A percentile compares a stretch with the other conserved stretches of the same genome.
Conservation (phyloP, 2,888 invertebrate species). For the Epicampocera succincta region DNA sequence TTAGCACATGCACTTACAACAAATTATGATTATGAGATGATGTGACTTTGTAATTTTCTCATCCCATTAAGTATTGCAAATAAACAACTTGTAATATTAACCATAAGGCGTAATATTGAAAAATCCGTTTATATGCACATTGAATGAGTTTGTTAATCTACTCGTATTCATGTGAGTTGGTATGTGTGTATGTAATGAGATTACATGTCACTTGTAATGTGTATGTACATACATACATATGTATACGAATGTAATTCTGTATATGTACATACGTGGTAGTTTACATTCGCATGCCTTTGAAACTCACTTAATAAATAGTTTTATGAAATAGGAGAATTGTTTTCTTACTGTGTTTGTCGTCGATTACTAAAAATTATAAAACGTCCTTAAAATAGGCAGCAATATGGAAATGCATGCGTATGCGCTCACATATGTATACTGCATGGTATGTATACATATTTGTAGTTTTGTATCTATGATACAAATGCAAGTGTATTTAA, state of each 20-base stretch:
- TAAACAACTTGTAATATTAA: constrained; percentile 55
- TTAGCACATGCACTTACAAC: constrained; percentile 8
- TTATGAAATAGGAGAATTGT: no score
- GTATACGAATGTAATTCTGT: not conserved
- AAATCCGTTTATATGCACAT: constrained; percentile 20
- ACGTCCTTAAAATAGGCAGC: no score
- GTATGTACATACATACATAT: not conserved
- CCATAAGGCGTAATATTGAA: constrained; percentile 66
- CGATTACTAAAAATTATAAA: no score
- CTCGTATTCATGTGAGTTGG: not conserved
- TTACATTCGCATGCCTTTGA: no score
- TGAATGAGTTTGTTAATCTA: no score
- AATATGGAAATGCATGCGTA: no score
- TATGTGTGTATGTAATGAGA: not conserved
- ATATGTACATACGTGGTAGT: no score
- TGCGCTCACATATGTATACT: no score
- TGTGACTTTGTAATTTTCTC: constrained; percentile 58
- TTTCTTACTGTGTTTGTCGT: no score
- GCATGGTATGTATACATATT: no score
- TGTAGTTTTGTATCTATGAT: constrained; percentile 1
- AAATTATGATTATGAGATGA: constrained; percentile 60
- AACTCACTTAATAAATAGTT: no score
- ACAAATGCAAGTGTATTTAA: constrained; percentile 9
- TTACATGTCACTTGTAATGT: not conserved
- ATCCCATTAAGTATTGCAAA: constrained; percentile 51